These are phyloP conservation scores for Whitmania pigra DNA, from an alignment of 1,140 invertebrate species.

Conservation along the genomic window DNA sequence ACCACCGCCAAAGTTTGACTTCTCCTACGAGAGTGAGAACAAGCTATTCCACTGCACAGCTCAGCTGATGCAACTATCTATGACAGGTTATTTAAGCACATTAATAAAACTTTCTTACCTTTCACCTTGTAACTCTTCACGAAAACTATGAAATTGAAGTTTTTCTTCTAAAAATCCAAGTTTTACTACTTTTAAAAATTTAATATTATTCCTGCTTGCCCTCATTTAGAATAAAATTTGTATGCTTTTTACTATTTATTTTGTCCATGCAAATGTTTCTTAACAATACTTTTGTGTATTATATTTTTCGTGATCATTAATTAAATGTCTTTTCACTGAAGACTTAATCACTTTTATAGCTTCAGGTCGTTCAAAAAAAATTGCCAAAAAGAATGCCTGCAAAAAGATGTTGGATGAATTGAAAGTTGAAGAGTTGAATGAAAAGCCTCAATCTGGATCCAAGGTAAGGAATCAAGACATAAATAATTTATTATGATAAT, in stretches of 20 bases:
- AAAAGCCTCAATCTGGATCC: background rate
- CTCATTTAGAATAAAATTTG: background rate
- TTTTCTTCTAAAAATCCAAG: background rate
- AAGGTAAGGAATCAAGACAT: background rate
- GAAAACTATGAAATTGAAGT: background rate
- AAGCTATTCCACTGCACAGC: constrained; percentile 76
- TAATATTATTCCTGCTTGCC: background rate
- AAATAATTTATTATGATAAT: background rate
- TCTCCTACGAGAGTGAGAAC: constrained; percentile 66
- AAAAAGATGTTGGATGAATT: constrained; percentile 58
- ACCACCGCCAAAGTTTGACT: constrained; percentile 83
- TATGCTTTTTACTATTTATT: background rate
- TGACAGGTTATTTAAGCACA: constrained; percentile 42
- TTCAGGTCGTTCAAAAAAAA: constrained; percentile 80
- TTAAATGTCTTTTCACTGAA: background rate
- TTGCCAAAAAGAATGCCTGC: constrained; percentile 82
- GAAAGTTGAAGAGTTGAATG: constrained; percentile 13
- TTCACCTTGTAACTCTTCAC: background rate
- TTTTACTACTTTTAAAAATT: background rate
- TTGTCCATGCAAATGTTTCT: background rate
- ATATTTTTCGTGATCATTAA: background rate
- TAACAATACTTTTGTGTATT: no score
- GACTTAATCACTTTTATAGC: constrained; percentile 35
- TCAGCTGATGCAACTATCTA: constrained; percentile 50
- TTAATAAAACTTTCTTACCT: constrained; percentile 48